Evolutionary conservation across 2,888 invertebrate genomes (phyloP).

Genomic region (Cephus spinipes): DNA sequence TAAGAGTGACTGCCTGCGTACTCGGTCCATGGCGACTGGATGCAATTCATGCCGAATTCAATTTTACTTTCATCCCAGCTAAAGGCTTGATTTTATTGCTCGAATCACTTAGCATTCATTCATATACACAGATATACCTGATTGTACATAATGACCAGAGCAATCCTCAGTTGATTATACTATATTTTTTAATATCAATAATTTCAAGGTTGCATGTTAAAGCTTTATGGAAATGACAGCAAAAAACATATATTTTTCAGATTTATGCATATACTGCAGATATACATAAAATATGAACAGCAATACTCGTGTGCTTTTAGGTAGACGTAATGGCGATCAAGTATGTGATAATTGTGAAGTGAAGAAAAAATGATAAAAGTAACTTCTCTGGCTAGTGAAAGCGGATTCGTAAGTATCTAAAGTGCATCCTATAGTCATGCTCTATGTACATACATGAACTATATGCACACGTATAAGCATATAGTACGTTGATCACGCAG

Average conservation of each 20-base stretch:
- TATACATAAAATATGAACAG: not conserved
- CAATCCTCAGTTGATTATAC: not conserved
- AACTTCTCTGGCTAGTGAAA: not conserved
- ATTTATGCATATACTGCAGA: not conserved
- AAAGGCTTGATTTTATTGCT: not conserved
- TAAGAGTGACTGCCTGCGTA: constrained; percentile 27
- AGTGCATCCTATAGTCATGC: not conserved
- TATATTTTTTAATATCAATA: not conserved
- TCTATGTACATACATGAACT: not conserved
- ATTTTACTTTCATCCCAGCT: constrained; percentile 49
- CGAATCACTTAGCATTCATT: not conserved
- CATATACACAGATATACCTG: not conserved
- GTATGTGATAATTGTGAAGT: not conserved
- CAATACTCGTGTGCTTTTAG: not conserved
- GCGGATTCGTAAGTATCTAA: not conserved
- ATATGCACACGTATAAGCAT: not conserved
- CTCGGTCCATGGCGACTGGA: constrained; percentile 35
- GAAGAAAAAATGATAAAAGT: not conserved
- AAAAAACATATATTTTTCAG: not conserved
- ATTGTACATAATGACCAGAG: not conserved
- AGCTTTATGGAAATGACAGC: not conserved
- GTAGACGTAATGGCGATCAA: not conserved
- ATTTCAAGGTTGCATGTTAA: not conserved
- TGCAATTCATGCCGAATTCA: constrained; percentile 47
- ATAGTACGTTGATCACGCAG: not conserved